These are phyloP conservation scores for Pterocles gutturalis DNA, from an alignment of 2,113 vertebrate species.

Conservation along the genomic window DNA sequence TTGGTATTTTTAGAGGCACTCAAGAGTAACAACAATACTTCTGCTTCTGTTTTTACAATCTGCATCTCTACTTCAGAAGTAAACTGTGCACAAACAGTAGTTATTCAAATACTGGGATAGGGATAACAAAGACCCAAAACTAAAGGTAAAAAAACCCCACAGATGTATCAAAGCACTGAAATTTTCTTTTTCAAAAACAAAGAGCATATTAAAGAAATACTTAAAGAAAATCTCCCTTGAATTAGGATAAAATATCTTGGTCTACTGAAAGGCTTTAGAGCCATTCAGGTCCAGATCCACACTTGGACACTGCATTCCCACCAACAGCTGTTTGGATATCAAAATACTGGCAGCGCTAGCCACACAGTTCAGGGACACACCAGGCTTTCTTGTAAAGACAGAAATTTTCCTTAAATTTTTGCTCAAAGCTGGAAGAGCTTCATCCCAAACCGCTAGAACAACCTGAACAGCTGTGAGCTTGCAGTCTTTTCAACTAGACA, in stretches of 20 bases:
- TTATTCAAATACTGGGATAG: background rate
- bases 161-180: fast-evolving
- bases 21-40: fast-evolving
- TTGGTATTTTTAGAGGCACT: background rate
- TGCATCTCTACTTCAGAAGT: background rate
- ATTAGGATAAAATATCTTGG: background rate
- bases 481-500: background rate
- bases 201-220: background rate
- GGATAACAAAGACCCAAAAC: background rate
- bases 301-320: background rate
- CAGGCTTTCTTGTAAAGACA: background rate
- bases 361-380: background rate
- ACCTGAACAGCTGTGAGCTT: background rate
- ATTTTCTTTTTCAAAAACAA: background rate
- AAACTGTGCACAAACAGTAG: background rate
- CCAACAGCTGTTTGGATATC: background rate
- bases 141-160: fast-evolving
- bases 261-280: background rate
- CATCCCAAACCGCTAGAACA: background rate
- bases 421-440: background rate
- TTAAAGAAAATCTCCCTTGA: background rate
- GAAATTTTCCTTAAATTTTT: background rate
- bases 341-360: background rate
- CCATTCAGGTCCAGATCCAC: background rate
- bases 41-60: background rate